phyloP scores from a whole-genome alignment of 2,888 invertebrate genomes.

The Plagodis dolabraria region DNA sequence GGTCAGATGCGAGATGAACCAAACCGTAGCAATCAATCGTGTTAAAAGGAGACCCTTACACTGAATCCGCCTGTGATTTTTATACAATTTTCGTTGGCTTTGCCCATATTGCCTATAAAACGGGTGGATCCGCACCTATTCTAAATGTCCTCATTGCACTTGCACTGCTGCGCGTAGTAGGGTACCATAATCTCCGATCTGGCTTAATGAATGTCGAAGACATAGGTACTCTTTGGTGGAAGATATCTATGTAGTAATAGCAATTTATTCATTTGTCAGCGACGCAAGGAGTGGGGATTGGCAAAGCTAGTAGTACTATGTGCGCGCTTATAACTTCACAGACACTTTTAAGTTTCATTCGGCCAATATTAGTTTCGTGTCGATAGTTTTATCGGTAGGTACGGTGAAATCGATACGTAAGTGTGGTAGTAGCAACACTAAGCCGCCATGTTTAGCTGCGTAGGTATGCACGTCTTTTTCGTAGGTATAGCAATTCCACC shows the following conservation, averaged over 20 bases:
- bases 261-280: no score
- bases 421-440: neutral
- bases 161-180: neutral
- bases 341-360: no score
- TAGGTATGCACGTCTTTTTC: no score
- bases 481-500: neutral
- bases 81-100: neutral
- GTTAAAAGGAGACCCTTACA: neutral
- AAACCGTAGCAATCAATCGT: neutral
- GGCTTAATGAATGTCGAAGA: no score
- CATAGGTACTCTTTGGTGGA: no score
- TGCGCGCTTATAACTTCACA: constrained; percentile 1
- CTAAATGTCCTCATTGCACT: neutral
- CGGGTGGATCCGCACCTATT: neutral
- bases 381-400: constrained; percentile 1
- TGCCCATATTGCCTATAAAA: neutral
- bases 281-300: no score
- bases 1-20: no score
- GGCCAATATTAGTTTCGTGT: neutral
- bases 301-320: no score
- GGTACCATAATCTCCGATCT: neutral
- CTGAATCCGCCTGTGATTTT: neutral
- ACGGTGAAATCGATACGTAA: neutral
- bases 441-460: no score
- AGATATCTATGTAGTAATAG: no score